Percentiles rank a stretch among this genome's conserved stretches.
Evolutionary conservation across 2,888 invertebrate genomes (phyloP).

Genomic region (Myopa testacea): DNA sequence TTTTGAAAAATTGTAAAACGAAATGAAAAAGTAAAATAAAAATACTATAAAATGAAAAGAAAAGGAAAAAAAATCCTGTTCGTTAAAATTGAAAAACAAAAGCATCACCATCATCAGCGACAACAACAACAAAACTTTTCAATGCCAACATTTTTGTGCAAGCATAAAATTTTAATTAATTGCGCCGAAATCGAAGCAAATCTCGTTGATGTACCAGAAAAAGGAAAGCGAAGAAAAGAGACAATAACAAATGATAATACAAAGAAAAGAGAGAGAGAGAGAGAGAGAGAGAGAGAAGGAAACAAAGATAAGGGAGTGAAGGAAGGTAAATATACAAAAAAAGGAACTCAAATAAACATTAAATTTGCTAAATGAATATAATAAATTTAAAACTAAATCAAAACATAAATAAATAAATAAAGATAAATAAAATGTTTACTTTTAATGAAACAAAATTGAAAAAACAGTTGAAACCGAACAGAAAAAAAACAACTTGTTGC

Average conservation of each 20-base stretch:
- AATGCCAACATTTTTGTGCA: constrained; percentile 38
- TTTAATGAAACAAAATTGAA: too few species aligned
- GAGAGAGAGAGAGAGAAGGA: neutral
- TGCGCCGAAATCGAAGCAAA: constrained; percentile 37
- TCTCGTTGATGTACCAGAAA: constrained; percentile 33
- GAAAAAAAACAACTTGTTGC: too few species aligned
- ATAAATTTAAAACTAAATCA: too few species aligned
- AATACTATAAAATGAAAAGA: neutral
- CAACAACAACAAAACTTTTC: constrained; percentile 28
- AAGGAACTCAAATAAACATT: too few species aligned
- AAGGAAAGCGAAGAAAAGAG: neutral
- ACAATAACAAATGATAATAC: neutral
- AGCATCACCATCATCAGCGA: neutral
- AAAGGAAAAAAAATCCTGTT: neutral
- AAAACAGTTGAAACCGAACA: too few species aligned
- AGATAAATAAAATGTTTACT: too few species aligned
- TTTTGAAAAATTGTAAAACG: too few species aligned
- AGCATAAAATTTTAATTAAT: constrained; percentile 59
- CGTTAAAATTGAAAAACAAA: constrained; percentile 15
- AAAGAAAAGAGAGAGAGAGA: neutral
- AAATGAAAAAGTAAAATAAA: neutral
- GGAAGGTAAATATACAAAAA: neutral
- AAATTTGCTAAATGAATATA: too few species aligned
- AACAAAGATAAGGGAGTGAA: neutral
- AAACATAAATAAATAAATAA: too few species aligned